Base-by-base conservation (phyloP, 2,113 vertebrate species). In the Litocranius walleri region DNA sequence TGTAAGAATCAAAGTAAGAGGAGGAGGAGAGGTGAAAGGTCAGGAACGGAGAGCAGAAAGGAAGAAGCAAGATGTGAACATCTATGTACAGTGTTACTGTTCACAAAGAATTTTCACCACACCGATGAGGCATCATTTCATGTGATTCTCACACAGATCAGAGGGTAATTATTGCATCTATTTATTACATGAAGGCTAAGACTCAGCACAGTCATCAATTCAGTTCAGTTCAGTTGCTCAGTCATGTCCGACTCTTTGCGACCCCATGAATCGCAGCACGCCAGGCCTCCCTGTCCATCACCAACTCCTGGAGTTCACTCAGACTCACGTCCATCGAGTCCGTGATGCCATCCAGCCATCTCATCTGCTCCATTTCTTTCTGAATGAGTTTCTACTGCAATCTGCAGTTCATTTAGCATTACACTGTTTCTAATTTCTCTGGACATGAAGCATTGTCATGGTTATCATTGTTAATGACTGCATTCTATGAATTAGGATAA, bases 221-320 rank as follows among this genome's bases (percentile, higher is more conserved):
- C 56, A 57, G 56, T 57, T 23, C 56, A 57, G 56, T 25, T 57
- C 56, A 57, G 56, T 57, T 8, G 0, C 56, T 57, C 56, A 10
- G 23, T 25, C 21, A 0, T 57, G 56, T 57, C 56, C 1, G 0
- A 57, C 56, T 57, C 56, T 57, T 25, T 25, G 0, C 0, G 0
- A 57, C 23, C 56, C 56, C 56, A 57, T 57, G 23, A 25, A 11
- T 33, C 21, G 1, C 56, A 57, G 56, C 56, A 57, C 56, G 1
- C 56, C 56, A 56, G 56, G 56, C 56, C 56, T 56, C 56, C 8
- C 56, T 56, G 56, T 23, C 56, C 56, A 56, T 56, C 21, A 56
- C 21, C 56, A 56, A 9, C 56, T 56, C 7, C 54, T 7, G 1
- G 56, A 56, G 56, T 56, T 56, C 21, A 56, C 56, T 56, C 21